Percentiles rank a stretch among this genome's conserved stretches.
phyloP scores from a whole-genome alignment of 2,888 invertebrate genomes.

The Teleiodes luculella region DNA sequence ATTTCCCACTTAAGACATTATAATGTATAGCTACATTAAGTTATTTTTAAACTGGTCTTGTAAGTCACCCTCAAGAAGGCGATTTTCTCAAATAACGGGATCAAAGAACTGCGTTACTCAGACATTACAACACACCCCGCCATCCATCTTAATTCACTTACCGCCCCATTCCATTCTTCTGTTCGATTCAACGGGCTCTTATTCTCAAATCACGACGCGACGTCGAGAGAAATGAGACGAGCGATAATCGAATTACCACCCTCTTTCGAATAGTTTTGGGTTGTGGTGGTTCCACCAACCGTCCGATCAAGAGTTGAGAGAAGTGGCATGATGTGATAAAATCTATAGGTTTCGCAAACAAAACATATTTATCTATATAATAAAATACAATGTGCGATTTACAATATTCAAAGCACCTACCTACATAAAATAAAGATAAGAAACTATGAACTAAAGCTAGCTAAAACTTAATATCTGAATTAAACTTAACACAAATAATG shows the following conservation, averaged over 20 bases:
- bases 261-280: conserved; percentile 47
- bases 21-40: too few relatives aligned
- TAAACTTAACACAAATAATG: too few relatives aligned
- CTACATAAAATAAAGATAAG: too few relatives aligned
- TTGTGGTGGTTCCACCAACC: conserved; percentile 26
- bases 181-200: conserved; percentile 45
- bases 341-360: too few relatives aligned
- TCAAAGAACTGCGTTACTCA: conserved; percentile 10
- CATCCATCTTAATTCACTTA: conserved; percentile 67
- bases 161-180: conserved; percentile 40
- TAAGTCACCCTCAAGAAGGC: background rate
- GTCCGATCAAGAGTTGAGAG: background rate
- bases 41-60: background rate
- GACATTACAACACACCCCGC: conserved; percentile 30
- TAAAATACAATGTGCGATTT: too few relatives aligned
- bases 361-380: too few relatives aligned
- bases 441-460: too few relatives aligned
- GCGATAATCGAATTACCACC: conserved; percentile 57
- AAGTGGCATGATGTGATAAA: background rate
- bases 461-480: too few relatives aligned
- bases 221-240: conserved; percentile 62
- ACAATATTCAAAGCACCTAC: too few relatives aligned
- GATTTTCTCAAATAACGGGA: background rate
- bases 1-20: too few relatives aligned
- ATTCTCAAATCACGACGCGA: conserved; percentile 57